Percentiles rank a stretch among this genome's conserved stretches.
These are phyloP conservation scores for Nettapus auritus DNA, from an alignment of 2,113 vertebrate genomes.

Conservation along the genomic window DNA sequence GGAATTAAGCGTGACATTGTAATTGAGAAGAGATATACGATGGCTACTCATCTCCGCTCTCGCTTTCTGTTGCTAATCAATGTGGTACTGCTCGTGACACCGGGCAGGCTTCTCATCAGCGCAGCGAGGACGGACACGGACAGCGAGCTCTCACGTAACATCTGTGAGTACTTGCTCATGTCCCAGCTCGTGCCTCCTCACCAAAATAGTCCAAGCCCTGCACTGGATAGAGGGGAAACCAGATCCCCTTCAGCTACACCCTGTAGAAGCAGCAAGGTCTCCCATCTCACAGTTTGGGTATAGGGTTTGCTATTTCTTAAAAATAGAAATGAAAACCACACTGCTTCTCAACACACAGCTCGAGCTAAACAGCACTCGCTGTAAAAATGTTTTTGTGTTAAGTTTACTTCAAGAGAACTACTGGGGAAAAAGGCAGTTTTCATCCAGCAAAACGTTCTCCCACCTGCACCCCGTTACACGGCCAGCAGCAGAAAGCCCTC, in stretches of 20 bases:
- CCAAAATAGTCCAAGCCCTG: background rate
- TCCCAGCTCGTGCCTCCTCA: accelerated
- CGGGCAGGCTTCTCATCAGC: background rate
- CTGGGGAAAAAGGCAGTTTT: background rate
- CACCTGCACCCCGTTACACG: background rate
- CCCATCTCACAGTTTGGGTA: background rate
- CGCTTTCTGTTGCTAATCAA: background rate
- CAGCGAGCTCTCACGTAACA: background rate
- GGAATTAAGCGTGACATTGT: background rate
- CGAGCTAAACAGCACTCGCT: accelerated
- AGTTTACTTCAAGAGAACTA: background rate
- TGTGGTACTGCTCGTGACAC: accelerated
- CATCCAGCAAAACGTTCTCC: background rate
- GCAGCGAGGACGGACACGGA: background rate
- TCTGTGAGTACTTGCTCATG: accelerated
- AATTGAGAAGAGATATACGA: background rate
- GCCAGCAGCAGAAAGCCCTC: background rate
- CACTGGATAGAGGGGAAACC: background rate
- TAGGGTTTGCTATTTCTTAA: background rate
- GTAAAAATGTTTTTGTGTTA: accelerated
- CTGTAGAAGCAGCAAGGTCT: background rate
- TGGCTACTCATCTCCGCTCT: background rate
- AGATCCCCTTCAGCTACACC: background rate
- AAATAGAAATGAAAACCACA: background rate
- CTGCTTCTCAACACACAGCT: background rate